These are phyloP conservation scores for Melierax canorus DNA, from an alignment of 2,113 vertebrate species.

Conservation along the genomic window DNA sequence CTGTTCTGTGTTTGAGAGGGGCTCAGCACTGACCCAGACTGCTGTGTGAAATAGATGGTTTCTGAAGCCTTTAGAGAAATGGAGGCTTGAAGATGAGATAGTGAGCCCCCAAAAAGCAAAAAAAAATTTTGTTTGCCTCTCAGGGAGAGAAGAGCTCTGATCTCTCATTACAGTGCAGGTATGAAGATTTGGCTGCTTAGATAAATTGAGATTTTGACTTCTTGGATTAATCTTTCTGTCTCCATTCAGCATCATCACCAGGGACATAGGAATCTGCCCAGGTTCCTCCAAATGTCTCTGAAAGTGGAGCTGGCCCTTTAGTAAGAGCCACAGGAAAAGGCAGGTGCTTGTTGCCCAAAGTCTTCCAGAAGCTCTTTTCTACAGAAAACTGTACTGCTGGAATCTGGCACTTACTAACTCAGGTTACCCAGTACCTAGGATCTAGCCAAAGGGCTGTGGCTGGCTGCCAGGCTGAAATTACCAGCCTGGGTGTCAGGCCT, in stretches of 20 bases:
- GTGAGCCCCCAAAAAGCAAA: not conserved
- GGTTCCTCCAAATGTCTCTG: not conserved
- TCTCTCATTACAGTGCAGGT: not conserved
- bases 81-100: not conserved
- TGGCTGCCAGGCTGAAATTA: constrained; percentile 33
- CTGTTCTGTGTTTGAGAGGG: not conserved
- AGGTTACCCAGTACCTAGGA: not conserved
- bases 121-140: not conserved
- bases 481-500: constrained; percentile 14
- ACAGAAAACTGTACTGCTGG: not conserved
- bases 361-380: not conserved
- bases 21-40: not conserved
- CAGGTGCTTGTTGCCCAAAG: not conserved
- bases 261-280: not conserved
- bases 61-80: not conserved
- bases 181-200: not conserved
- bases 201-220: not conserved
- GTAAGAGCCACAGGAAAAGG: not conserved
- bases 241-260: not conserved
- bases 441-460: constrained; percentile 31
- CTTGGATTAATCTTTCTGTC: not conserved
- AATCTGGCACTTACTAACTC: constrained; percentile 61
- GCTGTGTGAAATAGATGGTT: not conserved
- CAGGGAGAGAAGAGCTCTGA: not conserved
- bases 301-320: not conserved